phyloP scores from a whole-genome alignment of 2,113 vertebrate genomes.

The Seriola dumerili region DNA sequence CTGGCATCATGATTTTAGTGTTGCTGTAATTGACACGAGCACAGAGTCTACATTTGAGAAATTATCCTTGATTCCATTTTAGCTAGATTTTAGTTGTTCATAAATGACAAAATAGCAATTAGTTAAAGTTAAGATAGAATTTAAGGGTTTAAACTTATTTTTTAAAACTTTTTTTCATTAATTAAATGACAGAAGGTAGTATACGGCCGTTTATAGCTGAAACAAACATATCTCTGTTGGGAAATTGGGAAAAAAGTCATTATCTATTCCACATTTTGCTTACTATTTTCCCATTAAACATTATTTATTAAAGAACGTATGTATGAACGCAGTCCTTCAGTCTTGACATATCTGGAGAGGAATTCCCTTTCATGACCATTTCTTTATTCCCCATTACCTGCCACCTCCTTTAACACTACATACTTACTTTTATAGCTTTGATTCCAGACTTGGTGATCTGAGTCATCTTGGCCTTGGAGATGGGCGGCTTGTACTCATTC shows the following conservation, averaged over 20 bases:
- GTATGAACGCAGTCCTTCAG: not conserved
- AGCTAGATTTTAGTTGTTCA: not conserved
- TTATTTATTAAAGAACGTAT: too few relatives aligned
- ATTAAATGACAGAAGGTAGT: too few relatives aligned
- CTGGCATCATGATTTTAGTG: not conserved
- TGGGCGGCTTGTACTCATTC: constrained; percentile 99
- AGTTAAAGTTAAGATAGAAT: too few relatives aligned
- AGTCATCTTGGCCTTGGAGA: constrained; percentile 99
- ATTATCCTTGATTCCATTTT: not conserved
- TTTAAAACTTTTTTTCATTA: too few relatives aligned
- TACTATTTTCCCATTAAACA: not conserved
- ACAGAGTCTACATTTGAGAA: not conserved
- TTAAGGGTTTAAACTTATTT: too few relatives aligned
- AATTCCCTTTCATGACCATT: not conserved
- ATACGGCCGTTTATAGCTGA: not conserved
- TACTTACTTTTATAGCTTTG: constrained; percentile 99
- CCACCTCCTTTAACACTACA: constrained; percentile 53
- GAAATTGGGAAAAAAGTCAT: not conserved
- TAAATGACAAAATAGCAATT: not conserved
- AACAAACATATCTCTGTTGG: not conserved
- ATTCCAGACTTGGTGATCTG: constrained; percentile 99
- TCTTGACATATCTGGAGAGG: not conserved
- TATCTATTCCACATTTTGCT: not conserved
- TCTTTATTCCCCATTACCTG: constrained; percentile 50
- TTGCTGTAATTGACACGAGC: not conserved